These are phyloP conservation scores for Peromyscus californicus DNA, from an alignment of 2,113 vertebrate genomes.

Conservation along the genomic window DNA sequence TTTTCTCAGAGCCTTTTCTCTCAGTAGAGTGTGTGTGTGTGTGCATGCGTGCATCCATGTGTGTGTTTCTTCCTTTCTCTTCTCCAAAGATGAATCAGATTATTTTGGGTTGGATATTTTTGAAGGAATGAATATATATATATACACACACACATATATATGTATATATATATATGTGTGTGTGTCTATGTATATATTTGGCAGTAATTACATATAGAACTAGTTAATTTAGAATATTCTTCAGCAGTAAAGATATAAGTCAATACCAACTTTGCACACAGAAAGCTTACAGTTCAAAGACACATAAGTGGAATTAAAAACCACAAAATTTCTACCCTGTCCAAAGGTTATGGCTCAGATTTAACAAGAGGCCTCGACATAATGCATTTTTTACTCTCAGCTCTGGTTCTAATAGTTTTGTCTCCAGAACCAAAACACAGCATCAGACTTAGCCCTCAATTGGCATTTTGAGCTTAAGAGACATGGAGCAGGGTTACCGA, in stretches of 20 bases:
- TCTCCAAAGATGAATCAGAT: conserved; percentile 51
- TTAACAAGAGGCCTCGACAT: conserved; percentile 53
- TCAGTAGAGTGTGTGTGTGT: not conserved
- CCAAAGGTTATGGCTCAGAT: conserved; percentile 66
- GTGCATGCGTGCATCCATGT: not conserved
- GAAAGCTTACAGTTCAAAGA: conserved; percentile 67
- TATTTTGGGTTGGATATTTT: conserved; percentile 28
- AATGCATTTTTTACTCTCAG: conserved; percentile 60
- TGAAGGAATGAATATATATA: not conserved
- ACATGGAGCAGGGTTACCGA: conserved; percentile 19
- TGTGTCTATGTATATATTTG: not conserved
- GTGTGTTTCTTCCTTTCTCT: not conserved
- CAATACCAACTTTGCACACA: conserved; percentile 8
- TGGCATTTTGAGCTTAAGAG: conserved; percentile 67
- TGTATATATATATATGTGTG: too few species aligned
- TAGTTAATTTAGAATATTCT: conserved; percentile 52
- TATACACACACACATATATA: not conserved
- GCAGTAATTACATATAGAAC: conserved; percentile 32
- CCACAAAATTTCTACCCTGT: conserved; percentile 67
- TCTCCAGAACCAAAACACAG: conserved; percentile 66
- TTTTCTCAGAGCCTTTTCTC: conserved; percentile 52
- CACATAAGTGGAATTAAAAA: conserved; percentile 70
- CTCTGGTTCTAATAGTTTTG: conserved; percentile 68
- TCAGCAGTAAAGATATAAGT: not conserved
- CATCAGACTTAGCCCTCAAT: conserved; percentile 59